phyloP scores from a whole-genome alignment of 92 coral and sea anemone genomes.

The Zoanthus solanderi region DNA sequence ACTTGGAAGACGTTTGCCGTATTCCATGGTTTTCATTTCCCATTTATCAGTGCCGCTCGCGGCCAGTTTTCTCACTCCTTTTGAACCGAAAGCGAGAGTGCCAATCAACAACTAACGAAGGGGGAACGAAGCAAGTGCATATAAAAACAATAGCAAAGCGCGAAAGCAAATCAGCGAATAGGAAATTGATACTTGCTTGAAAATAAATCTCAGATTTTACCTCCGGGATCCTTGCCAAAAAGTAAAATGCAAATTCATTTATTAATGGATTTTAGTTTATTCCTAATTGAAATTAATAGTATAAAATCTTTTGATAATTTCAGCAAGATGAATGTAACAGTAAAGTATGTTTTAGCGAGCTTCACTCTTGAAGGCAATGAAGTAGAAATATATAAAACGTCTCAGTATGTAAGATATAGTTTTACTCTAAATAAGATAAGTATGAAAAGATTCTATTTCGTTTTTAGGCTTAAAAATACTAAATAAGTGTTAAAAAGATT shows the following conservation, averaged over 20 bases:
- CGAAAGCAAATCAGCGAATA: conserved; percentile 9
- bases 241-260: conserved; percentile 4
- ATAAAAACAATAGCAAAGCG: neutral
- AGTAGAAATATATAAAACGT: too few relatives aligned
- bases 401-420: too few relatives aligned
- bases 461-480: too few relatives aligned
- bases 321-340: too few relatives aligned
- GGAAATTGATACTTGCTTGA: neutral
- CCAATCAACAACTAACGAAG: conserved; percentile 12
- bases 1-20: conserved; percentile 34
- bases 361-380: too few relatives aligned
- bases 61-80: neutral
- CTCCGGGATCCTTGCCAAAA: neutral
- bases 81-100: neutral
- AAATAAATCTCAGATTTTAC: neutral
- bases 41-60: neutral
- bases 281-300: too few relatives aligned
- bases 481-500: too few relatives aligned
- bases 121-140: conserved; percentile 14
- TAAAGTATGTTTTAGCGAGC: too few relatives aligned
- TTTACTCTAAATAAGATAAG: too few relatives aligned
- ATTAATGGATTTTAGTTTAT: neutral
- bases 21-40: conserved; percentile 32
- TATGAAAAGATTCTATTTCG: too few relatives aligned
- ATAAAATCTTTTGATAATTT: too few relatives aligned